Percentiles rank a stretch among this genome's conserved stretches.
These are phyloP conservation scores for Aricia agestis DNA, from an alignment of 1,140 invertebrate species.

Conservation along the genomic window DNA sequence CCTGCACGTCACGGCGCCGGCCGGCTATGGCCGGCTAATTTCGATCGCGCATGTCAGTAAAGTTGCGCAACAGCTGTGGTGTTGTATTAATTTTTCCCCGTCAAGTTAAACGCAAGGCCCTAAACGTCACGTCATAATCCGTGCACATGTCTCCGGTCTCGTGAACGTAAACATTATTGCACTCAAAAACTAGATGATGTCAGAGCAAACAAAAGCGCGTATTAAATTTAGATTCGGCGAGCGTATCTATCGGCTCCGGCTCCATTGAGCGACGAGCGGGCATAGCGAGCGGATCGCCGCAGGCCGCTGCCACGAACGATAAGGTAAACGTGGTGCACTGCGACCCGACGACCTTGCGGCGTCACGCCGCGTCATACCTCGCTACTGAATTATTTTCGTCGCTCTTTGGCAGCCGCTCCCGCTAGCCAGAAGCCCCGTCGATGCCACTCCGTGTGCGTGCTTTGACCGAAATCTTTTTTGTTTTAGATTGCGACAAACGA, in stretches of 20 bases:
- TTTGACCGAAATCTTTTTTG: conserved; percentile 40
- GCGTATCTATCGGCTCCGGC: conserved; percentile 48
- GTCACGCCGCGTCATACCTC: conserved; percentile 55
- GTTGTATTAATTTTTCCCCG: conserved; percentile 28
- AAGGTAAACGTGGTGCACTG: conserved; percentile 47
- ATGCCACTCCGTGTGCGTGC: conserved; percentile 34
- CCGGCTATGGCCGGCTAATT: conserved; percentile 32
- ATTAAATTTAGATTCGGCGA: conserved; percentile 63
- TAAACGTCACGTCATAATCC: conserved; percentile 43
- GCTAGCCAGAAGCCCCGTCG: conserved; percentile 37
- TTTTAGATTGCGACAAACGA: conserved; percentile 71
- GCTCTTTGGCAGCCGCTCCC: conserved; percentile 59
- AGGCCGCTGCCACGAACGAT: conserved; percentile 63
- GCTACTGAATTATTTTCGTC: conserved; percentile 66
- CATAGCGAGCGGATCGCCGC: conserved; percentile 69
- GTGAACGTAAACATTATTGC: conserved; percentile 69
- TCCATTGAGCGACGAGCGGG: conserved; percentile 72
- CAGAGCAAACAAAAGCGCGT: conserved; percentile 64
- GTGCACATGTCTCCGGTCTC: conserved; percentile 40
- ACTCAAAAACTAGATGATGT: conserved; percentile 69
- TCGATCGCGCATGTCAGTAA: conserved; percentile 35
- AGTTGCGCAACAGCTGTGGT: conserved; percentile 41
- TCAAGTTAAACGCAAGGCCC: conserved; percentile 47
- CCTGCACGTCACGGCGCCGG: conserved; percentile 41
- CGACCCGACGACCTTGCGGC: conserved; percentile 57